Evolutionary conservation across 2,797 vertebrate genomes (phyloP), one percentile per base, ranked within the genome.

Genomic region (Channallabes apus): DNA sequence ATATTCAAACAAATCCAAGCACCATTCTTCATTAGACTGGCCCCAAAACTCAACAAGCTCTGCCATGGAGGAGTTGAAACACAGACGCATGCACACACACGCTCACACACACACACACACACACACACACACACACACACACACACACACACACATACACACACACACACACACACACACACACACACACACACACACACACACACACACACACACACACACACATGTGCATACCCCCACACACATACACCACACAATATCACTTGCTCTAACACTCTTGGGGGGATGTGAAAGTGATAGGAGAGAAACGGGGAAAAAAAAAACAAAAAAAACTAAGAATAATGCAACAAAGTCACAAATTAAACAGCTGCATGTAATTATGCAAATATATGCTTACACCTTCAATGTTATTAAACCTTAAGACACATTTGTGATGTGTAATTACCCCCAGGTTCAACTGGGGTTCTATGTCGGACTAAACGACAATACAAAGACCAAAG

Each of bases 1-100:
- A 98, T 98, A 98, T 98, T 99, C 97, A 98, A 98, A 98, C 97
- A 99, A 98, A 98, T 97, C 97, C 96, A 95, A 96, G 95, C 95
- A 94, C 96, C 95, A 97, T 97, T 98, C 97, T 99, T 98, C 98
- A 98, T 97, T 97, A 98, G 96, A 95, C 93, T 95, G 85, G 86
- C 86, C 86, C 81, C 82, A 88, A 88, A 86, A 89, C 84, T 86
- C 86, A 71, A 86, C 64, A 84, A 87, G 89, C 89, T 69, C 35
- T 38, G 78, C 94, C 94, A 93, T 77, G 91, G 93, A 93, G 93
- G 93, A 93, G 93, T 94, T 95, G 94, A 94, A 94, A 92, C 92
- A 90, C 93, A 92, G 89, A 90, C 87, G 82, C 92, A 93, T 93
- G 76, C 58, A 41, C 77, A n/a, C 61, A 46, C 59, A 38, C 24